Evolutionary conservation across 1,140 invertebrate genomes (phyloP).

Genomic region (Drosophila eugracilis): DNA sequence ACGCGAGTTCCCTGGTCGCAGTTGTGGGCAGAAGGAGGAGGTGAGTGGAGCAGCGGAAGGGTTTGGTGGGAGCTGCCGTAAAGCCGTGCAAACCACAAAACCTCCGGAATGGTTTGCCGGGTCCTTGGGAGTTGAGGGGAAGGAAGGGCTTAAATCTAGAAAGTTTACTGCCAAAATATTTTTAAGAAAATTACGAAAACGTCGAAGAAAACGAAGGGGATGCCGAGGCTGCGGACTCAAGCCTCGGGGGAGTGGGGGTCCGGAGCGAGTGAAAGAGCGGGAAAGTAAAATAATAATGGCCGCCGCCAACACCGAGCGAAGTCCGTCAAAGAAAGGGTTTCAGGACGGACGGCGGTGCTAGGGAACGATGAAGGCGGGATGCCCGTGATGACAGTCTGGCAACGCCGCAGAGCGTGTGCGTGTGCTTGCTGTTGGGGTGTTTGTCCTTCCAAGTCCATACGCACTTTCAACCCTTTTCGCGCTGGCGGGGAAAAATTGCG

Average conservation of each 20-base stretch:
- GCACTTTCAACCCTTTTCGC: constrained; percentile 81
- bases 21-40: neutral
- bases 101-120: constrained; percentile 28
- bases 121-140: neutral
- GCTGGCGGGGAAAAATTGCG: constrained; percentile 80
- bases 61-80: constrained; percentile 25
- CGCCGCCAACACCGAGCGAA: constrained; percentile 40
- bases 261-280: constrained; percentile 36
- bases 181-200: constrained; percentile 77
- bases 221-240: no score
- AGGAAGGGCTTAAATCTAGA: constrained; percentile 75
- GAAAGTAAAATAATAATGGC: constrained; percentile 74
- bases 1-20: constrained; percentile 39
- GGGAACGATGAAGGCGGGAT: constrained; percentile 27
- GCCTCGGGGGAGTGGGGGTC: constrained; percentile 4
- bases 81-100: constrained; percentile 69
- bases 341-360: no score
- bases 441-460: constrained; percentile 50
- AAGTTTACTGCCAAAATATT: constrained; percentile 80
- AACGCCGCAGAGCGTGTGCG: constrained; percentile 40
- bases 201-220: constrained; percentile 38
- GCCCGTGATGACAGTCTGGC: constrained; percentile 63
- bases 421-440: constrained; percentile 42
- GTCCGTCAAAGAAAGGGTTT: constrained; percentile 15
- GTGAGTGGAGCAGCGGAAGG: neutral